Evolutionary conservation across 2,797 vertebrate genomes (phyloP), one percentile per base, ranked within the genome.

Genomic region (Gephyroberyx darwinii): DNA sequence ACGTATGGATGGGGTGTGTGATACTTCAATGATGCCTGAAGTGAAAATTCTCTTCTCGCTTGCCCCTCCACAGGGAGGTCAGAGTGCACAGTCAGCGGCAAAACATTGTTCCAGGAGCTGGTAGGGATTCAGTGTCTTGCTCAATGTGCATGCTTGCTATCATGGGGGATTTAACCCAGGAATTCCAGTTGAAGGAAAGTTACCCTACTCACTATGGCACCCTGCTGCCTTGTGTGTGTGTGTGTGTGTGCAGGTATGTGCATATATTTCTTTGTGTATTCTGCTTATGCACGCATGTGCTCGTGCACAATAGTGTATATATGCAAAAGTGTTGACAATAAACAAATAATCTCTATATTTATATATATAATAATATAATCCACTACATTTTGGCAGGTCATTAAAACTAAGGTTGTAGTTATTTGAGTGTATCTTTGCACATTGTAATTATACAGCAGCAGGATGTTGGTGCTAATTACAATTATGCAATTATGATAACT

Each of bases 381-480:
- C 12, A 41, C 39, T 13, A 41, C 3, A 3, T 10, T 41, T 10
- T 13, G 10, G 1, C 39, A 41, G 12, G 39, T 62, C 16, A 74
- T 50, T 64, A 16, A 63, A 69, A 71, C 19, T 30, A 53, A 3
- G 7, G 41, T 52, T 55, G 19, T 37, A 53, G 22, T 19, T 39
- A 37, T 75, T 70, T 69, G 57, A 81, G 62, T 1, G 30, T 45
- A 17, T 67, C 65, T 77, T 79, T 82, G 72, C 65, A 70, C 67
- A 63, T 71, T 75, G n/a, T 77, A 86, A 86, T 86, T 81, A 86
- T 82, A 83, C 80, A 70, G 52, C 58, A 65, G 33, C 14, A 69
- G 71, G 51, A 50, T 74, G 69, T 65, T 62, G 63, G 47, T 78
- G 50, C 13, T 37, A 41, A 26, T 57, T 26, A 26, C 26, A 26